phyloP scores from a whole-genome alignment of 2,888 invertebrate genomes.

The Sturmia bella region DNA sequence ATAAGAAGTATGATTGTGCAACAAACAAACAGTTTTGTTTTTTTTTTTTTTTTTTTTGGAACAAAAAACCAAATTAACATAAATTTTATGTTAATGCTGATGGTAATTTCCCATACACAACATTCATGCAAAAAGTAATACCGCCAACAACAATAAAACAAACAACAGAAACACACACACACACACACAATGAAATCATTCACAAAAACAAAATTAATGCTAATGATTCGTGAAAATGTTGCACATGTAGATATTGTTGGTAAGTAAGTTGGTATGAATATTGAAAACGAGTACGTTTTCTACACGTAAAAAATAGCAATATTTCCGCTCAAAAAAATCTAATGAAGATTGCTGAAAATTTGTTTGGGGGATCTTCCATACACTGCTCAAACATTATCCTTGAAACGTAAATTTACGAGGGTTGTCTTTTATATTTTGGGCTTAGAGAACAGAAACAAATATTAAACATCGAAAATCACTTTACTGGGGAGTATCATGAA shows the following conservation, averaged over 20 bases:
- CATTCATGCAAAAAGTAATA: neutral
- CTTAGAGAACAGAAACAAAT: no score
- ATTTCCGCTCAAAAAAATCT: neutral
- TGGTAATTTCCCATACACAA: slow-evolving; percentile 63
- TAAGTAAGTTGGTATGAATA: neutral
- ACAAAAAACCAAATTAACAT: slow-evolving; percentile 24
- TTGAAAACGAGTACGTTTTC: neutral
- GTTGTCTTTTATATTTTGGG: no score
- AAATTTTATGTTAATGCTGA: slow-evolving; percentile 62
- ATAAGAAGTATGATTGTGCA: slow-evolving; percentile 57
- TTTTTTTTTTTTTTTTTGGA: slow-evolving; percentile 18
- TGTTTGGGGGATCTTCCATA: no score
- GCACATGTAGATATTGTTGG: neutral
- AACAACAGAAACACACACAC: neutral
- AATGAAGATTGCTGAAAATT: neutral
- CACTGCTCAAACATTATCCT: no score
- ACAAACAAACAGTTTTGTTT: no score
- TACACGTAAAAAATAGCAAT: neutral
- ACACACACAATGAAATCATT: slow-evolving; percentile 55
- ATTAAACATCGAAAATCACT: no score
- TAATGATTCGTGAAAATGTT: slow-evolving; percentile 62
- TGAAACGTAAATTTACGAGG: no score
- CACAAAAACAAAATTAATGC: slow-evolving; percentile 59
- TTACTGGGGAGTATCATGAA: no score
- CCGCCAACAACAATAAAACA: slow-evolving; percentile 11